Evolutionary conservation across 2,888 invertebrate genomes (phyloP).

Genomic region (Volucella inflata): DNA sequence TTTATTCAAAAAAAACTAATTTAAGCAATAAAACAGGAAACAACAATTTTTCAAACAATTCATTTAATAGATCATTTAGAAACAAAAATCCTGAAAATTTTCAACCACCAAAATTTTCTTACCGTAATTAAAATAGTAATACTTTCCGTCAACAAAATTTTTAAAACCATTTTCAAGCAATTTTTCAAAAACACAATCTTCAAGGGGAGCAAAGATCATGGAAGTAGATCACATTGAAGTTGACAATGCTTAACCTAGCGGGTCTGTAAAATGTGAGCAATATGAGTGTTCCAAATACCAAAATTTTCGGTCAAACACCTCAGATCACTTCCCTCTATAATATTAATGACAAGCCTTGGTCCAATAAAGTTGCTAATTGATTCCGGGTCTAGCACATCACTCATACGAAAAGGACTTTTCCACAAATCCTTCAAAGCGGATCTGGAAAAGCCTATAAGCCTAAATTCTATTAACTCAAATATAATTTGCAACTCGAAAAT

Average conservation of each 20-base stretch:
- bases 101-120: too few relatives aligned
- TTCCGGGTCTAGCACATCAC: constrained; percentile 3
- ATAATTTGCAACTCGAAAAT: not conserved
- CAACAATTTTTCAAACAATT: too few relatives aligned
- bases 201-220: not conserved
- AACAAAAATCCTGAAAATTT: too few relatives aligned
- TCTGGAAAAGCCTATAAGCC: not conserved
- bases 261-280: not conserved
- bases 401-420: not conserved
- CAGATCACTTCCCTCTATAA: too few relatives aligned
- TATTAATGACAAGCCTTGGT: too few relatives aligned
- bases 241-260: not conserved
- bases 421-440: not conserved
- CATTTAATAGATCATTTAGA: too few relatives aligned
- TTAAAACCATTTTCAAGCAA: too few relatives aligned
- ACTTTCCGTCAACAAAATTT: too few relatives aligned
- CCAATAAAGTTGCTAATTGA: not conserved
- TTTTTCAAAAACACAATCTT: too few relatives aligned
- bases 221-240: constrained; percentile 1
- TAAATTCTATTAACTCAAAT: not conserved
- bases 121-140: too few relatives aligned
- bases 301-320: not conserved
- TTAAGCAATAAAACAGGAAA: too few relatives aligned
- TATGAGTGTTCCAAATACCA: not conserved
- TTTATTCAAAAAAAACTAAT: too few relatives aligned